Evolutionary conservation across 2,113 vertebrate species (phyloP), one percentile per base, ranked within the genome.

Genomic region (Aphyosemion australe): DNA sequence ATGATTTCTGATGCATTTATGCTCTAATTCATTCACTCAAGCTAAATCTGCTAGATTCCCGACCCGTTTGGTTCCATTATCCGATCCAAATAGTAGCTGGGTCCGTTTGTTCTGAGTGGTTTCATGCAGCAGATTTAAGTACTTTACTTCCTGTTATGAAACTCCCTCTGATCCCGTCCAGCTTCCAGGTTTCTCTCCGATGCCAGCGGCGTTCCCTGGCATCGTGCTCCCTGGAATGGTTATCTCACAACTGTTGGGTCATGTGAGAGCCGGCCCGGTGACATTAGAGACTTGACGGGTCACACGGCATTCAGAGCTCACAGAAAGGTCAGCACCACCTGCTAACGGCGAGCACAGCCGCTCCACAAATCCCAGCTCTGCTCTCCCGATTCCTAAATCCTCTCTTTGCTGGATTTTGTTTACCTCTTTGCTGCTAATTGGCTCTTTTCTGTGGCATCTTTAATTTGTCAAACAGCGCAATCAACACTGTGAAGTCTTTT

Each of bases 241-340:
- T 53, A 57, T 65, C 76, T 51, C 65, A 65, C 18, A 46, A n/a
- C 58, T 21, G 55, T 3, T 11, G 37, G 41, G 55, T 49, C 63
- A 63, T 26, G 34, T 74, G 73, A 79, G 37, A 39, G 69, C 14
- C 1, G 21, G n/a, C 14, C 68, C 5, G 13, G 49, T 76, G 72
- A 79, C 69, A 80, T 80, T 55, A 74, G 60, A 50, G 39, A 63
- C 68, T 67, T 82, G 65, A 76, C 72, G 75, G 66, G 67, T 49
- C 84, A 71, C 49, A 60, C 68, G 77, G 34, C 37, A 41, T 65
- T 58, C 53, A 83, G 78, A 83, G 72, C 78, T 76, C 80, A 50
- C 31, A 7, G 64, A 84, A 88, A 88, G 84, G 82, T 67, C 80
- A 34, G 65, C 18, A 32, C 70, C 76, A 69, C 72, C 82, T 72